phyloP scores from a whole-genome alignment of 2,888 invertebrate species.

The Parascotia fuliginaria region DNA sequence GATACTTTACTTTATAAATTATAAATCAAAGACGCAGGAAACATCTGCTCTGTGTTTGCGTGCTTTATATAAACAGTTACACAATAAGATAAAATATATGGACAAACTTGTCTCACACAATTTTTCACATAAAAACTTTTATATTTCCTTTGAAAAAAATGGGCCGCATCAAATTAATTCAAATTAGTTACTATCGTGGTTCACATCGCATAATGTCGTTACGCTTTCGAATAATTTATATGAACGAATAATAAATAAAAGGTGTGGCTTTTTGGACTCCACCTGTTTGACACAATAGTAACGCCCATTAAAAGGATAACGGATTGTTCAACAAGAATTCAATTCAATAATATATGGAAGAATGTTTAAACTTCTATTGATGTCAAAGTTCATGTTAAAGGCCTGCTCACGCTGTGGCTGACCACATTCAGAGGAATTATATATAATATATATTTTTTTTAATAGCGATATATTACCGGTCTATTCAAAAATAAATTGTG shows the following conservation, averaged over 20 bases:
- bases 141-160: slow-evolving; percentile 64
- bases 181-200: slow-evolving; percentile 71
- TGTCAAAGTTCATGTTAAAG: slow-evolving; percentile 32
- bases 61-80: slow-evolving; percentile 54
- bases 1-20: slow-evolving; percentile 47
- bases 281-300: slow-evolving; percentile 61
- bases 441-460: too few relatives aligned
- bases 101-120: slow-evolving; percentile 52
- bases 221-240: slow-evolving; percentile 78
- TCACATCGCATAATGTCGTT: slow-evolving; percentile 70
- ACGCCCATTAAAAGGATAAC: slow-evolving; percentile 58
- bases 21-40: slow-evolving; percentile 60
- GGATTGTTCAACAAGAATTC: slow-evolving; percentile 24
- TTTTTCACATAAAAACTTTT: slow-evolving; percentile 63
- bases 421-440: too few relatives aligned
- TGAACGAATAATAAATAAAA: slow-evolving; percentile 69
- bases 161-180: slow-evolving; percentile 72
- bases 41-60: slow-evolving; percentile 64
- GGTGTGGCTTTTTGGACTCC: slow-evolving; percentile 74
- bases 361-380: slow-evolving; percentile 34
- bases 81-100: slow-evolving; percentile 59
- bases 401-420: slow-evolving; percentile 14
- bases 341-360: slow-evolving; percentile 26
- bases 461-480: too few relatives aligned
- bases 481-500: too few relatives aligned